Percentiles rank a stretch among this genome's conserved stretches.
phyloP scores from a whole-genome alignment of 2,797 vertebrate species.

The Acipenser oxyrinchus region DNA sequence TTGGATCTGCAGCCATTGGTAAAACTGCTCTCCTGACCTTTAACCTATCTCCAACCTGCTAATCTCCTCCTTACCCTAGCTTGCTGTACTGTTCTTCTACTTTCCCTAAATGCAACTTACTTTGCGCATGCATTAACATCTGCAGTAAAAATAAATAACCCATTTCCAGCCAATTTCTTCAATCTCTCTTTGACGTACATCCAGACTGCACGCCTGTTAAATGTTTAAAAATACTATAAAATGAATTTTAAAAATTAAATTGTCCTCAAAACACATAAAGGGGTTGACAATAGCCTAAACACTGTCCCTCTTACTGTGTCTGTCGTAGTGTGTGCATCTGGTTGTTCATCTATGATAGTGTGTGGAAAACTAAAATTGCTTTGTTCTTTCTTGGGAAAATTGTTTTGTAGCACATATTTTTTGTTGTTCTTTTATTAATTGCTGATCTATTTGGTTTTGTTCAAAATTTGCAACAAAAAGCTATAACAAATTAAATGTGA shows the following conservation, averaged over 20 bases:
- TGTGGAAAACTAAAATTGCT: constrained; percentile 71
- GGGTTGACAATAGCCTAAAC: constrained; percentile 47
- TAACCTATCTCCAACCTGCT: constrained; percentile 30
- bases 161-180: constrained; percentile 77
- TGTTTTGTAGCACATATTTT: constrained; percentile 35
- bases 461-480: constrained; percentile 33
- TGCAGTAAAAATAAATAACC: constrained; percentile 69
- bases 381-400: constrained; percentile 49
- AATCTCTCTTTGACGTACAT: constrained; percentile 82
- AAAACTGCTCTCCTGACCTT: constrained; percentile 44
- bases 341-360: constrained; percentile 71
- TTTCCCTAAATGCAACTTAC: constrained; percentile 99
- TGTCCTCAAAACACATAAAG: constrained; percentile 53
- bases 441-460: constrained; percentile 42
- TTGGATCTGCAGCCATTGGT: constrained; percentile 53
- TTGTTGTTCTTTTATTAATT: constrained; percentile 52
- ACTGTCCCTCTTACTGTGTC: constrained; percentile 79
- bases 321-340: constrained; percentile 85
- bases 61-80: constrained; percentile 47
- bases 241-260: constrained; percentile 36
- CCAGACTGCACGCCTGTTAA: constrained; percentile 83
- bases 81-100: constrained; percentile 78
- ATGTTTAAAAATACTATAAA: constrained; percentile 66
- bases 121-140: constrained; percentile 96
- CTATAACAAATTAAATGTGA: constrained; percentile 44